Conservation (phyloP, 2,888 invertebrate species). For the Escarpia spicata region DNA sequence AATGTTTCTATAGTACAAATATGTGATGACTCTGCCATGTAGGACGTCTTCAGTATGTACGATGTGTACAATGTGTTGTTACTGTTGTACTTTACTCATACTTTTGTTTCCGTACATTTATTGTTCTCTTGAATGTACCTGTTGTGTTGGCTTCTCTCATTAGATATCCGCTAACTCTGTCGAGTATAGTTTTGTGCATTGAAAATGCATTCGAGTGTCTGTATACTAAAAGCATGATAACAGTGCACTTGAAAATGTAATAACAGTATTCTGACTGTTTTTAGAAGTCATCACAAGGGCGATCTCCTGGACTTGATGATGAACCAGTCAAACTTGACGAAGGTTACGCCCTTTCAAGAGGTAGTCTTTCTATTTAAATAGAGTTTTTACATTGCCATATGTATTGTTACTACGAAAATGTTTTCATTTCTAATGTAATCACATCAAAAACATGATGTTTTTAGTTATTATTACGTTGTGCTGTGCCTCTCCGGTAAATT, state of each 20-base stretch:
- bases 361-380: conserved; percentile 38
- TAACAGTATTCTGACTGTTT: not conserved
- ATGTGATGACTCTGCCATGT: not conserved
- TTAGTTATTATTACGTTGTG: too few relatives aligned
- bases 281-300: not conserved
- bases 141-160: not conserved
- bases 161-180: not conserved
- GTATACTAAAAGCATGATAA: not conserved
- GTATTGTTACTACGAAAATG: too few relatives aligned
- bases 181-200: not conserved
- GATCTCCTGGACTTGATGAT: conserved; percentile 3
- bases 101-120: not conserved
- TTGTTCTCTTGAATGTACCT: not conserved
- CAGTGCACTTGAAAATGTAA: not conserved
- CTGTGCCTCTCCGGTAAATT: too few relatives aligned
- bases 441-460: too few relatives aligned
- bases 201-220: not conserved
- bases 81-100: not conserved
- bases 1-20: not conserved
- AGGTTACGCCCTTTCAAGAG: conserved; percentile 56
- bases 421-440: too few relatives aligned
- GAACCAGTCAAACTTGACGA: conserved; percentile 46
- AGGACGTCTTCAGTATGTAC: not conserved
- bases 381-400: too few relatives aligned
- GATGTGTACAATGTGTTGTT: not conserved